Evolutionary conservation across 2,797 vertebrate genomes (phyloP), one percentile per base, ranked within the genome.

Genomic region (Periparus ater): DNA sequence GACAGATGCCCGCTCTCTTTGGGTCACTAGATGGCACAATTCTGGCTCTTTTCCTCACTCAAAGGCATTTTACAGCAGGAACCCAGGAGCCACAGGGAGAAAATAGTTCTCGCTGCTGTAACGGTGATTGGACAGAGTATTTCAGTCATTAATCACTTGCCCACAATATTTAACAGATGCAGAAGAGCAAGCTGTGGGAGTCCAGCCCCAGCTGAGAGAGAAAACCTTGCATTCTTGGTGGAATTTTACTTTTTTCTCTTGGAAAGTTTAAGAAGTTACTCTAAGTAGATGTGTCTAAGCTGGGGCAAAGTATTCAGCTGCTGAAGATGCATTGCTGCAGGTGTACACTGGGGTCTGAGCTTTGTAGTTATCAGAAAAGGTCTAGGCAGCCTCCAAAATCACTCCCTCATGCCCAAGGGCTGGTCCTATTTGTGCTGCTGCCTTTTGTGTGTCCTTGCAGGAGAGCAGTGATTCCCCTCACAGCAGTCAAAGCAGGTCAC

Each of bases 21-120:
- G 16, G 58, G 89, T 94, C 95, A 93, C 85, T 94, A 79, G 60
- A 80, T 87, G 83, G 63, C 89, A 95, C 53, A 91, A 70, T 76
- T 67, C 80, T 45, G 73, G 62, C 48, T 81, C 54, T 77, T 91
- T 38, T 58, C 42, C 70, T 73, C 0, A 0, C 70, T 93, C 53
- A 50, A 81, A 93, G 62, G 48, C 66, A 47, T 67, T 38, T 94
- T 57, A 17, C 58, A 84, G 70, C 77, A 79, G 48, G 55, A 60
- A 63, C 34, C 8, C 50, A 30, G 50, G 9, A 91, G 42, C 53
- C 65, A 13, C 45, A 1, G 3, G 10, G 25, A 72, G n/a, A 75
- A 91, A 62, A 76, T 15, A 17, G 62, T 40, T 34, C 73, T 81
- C 40, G 0, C 47, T 66, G 40, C 60, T 22, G 4, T 25, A 80